phyloP scores from a whole-genome alignment of 2,888 invertebrate genomes.

The Acrobasis suavella region DNA sequence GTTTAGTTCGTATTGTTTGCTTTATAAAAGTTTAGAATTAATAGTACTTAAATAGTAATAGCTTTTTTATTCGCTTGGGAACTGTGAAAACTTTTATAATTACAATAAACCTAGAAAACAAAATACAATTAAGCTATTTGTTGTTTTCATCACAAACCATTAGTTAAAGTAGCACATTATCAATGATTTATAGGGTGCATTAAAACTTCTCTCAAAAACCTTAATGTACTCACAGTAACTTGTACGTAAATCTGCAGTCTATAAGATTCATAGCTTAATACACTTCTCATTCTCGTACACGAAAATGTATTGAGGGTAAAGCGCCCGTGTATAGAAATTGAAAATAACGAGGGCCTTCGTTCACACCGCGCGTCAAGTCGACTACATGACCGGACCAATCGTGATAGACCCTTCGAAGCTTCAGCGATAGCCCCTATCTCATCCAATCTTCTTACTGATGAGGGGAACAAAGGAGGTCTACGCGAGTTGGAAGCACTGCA shows the following conservation, averaged over 20 bases:
- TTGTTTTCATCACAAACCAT: background rate
- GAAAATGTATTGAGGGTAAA: conserved; percentile 68
- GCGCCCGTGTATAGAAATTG: conserved; percentile 80
- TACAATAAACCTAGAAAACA: background rate
- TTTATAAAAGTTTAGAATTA: too few relatives aligned
- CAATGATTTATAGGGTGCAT: conserved; percentile 10
- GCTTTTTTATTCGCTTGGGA: too few relatives aligned
- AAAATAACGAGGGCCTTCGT: conserved; percentile 80
- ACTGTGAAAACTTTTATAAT: background rate
- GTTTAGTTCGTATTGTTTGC: too few relatives aligned
- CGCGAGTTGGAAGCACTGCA: conserved; percentile 64
- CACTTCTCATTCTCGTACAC: conserved; percentile 69
- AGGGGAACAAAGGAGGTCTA: conserved; percentile 59
- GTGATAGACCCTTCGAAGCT: conserved; percentile 60
- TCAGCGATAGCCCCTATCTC: conserved; percentile 62
- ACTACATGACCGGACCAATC: conserved; percentile 65
- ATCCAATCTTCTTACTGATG: conserved; percentile 58
- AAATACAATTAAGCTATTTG: background rate
- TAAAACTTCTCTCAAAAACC: conserved; percentile 6
- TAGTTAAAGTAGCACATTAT: conserved; percentile 6
- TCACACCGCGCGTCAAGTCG: conserved; percentile 76
- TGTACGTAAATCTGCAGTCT: conserved; percentile 66
- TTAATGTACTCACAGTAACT: conserved; percentile 15
- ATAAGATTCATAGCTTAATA: conserved; percentile 79
- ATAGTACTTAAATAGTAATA: too few relatives aligned